Conservation (phyloP, 2,888 invertebrate genomes). For the Pollenia amentaria region DNA sequence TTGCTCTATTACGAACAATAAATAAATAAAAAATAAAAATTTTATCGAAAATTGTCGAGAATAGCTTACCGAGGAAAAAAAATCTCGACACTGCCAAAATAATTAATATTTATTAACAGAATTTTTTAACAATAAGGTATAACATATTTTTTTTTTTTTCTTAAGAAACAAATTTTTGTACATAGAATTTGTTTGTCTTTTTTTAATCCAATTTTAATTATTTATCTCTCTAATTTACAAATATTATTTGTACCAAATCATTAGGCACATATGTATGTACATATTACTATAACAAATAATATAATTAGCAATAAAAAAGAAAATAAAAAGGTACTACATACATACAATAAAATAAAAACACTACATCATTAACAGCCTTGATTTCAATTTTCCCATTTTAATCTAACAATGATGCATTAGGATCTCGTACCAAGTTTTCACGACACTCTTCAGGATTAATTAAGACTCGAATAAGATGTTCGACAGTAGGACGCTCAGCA, state of each 20-base stretch:
- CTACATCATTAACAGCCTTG: conserved; percentile 43
- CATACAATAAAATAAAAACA: conserved; percentile 10
- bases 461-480: conserved; percentile 85
- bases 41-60: too few relatives aligned
- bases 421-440: conserved; percentile 65
- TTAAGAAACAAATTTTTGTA: background rate
- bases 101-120: too few relatives aligned
- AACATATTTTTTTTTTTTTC: background rate
- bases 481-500: conserved; percentile 86
- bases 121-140: too few relatives aligned
- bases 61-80: too few relatives aligned
- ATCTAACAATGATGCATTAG: conserved; percentile 45
- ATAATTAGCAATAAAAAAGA: background rate
- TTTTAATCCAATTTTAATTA: background rate
- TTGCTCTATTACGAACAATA: too few relatives aligned
- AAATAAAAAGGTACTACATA: too few relatives aligned
- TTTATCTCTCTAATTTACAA: background rate
- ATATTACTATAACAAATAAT: background rate
- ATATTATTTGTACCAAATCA: conserved; percentile 24
- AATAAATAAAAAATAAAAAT: too few relatives aligned
- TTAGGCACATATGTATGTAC: background rate
- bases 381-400: background rate
- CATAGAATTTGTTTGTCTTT: background rate
- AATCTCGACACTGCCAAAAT: too few relatives aligned
- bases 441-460: conserved; percentile 82